Base-by-base conservation (phyloP, 2,797 vertebrate genomes). In the Lacerta bilineata region DNA sequence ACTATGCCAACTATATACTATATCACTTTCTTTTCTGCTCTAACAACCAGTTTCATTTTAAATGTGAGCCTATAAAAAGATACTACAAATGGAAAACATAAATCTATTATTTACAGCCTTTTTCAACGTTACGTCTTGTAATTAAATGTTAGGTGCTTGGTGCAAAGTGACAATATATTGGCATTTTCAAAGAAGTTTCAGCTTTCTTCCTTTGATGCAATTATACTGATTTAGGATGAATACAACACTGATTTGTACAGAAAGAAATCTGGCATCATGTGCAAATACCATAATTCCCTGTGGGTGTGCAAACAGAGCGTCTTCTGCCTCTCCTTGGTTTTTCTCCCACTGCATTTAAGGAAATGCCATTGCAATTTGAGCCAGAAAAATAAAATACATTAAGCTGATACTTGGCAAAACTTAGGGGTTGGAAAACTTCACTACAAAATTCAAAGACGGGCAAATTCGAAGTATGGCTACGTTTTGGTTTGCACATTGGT, bases 141-240 rank as follows among this genome's bases (percentile, higher is more conserved):
- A 88, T 88, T 74, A 88, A 27, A 20, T 15, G n/a, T 11, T 9
- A 43, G 36, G 41, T n/a, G 46, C 43, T 69, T 71, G 50, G 55
- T 50, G 43, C 4, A 84, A 50, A 77, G 29, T 83, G 41, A 39
- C 46, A 69, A 75, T 78, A 41, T 20, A 41, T 36, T 43, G 27
- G 3, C 46, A 61, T 78, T 83, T 84, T 61, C 11, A 64, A 68
- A 50, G 29, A 43, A 20, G 46, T 41, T 36, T 39, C 43, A 46
- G 84, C 79, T 72, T 88, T 69, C 61, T 29, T 25, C 64, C 41
- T 79, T 72, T 79, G 81, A 59, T 78, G 74, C 64, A 88, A 84
- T 88, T 88, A 84, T n/a, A 41, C 33, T 78, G 66, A 84, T 88
- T 79, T 88, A 72, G 68, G 41, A 61, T 84, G 68, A 88, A 84